Conservation (phyloP, 2,888 invertebrate species). For the Xestia xanthographa region DNA sequence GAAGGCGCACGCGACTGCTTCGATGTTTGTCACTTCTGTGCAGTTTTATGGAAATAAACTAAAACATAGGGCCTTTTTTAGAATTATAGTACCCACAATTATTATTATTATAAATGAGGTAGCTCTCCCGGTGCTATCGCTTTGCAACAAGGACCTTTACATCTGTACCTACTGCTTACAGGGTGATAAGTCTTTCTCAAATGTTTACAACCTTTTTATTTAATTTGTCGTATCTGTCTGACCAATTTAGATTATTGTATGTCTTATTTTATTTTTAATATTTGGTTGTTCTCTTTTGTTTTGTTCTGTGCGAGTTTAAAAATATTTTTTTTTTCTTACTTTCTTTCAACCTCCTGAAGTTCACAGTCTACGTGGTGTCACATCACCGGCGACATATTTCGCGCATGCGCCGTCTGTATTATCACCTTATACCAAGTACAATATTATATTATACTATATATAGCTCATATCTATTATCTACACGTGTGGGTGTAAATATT, state of each 20-base stretch:
- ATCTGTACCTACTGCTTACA: neutral
- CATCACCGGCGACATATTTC: slow-evolving; percentile 8
- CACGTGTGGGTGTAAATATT: slow-evolving; percentile 67
- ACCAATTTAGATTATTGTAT: neutral
- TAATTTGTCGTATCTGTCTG: neutral
- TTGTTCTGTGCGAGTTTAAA: neutral
- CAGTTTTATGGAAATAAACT: too few species aligned
- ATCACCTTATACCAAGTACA: slow-evolving; percentile 40
- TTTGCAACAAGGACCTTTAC: neutral
- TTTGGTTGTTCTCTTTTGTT: neutral
- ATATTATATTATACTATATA: slow-evolving; percentile 20
- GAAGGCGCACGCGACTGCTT: too few species aligned
- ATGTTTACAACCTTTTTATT: neutral
- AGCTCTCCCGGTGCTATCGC: neutral
- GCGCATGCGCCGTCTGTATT: slow-evolving; percentile 51
- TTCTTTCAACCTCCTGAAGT: slow-evolving; percentile 8
- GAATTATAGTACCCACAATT: neutral
- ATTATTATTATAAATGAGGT: neutral
- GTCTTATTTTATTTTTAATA: neutral
- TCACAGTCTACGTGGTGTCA: slow-evolving; percentile 33
- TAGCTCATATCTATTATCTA: slow-evolving; percentile 52
- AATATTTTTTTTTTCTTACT: neutral
- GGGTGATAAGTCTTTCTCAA: neutral
- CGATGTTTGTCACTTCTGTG: too few species aligned
- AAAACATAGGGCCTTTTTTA: neutral